Evolutionary conservation across 2,797 vertebrate species (phyloP).

Genomic region (Coluber constrictor): DNA sequence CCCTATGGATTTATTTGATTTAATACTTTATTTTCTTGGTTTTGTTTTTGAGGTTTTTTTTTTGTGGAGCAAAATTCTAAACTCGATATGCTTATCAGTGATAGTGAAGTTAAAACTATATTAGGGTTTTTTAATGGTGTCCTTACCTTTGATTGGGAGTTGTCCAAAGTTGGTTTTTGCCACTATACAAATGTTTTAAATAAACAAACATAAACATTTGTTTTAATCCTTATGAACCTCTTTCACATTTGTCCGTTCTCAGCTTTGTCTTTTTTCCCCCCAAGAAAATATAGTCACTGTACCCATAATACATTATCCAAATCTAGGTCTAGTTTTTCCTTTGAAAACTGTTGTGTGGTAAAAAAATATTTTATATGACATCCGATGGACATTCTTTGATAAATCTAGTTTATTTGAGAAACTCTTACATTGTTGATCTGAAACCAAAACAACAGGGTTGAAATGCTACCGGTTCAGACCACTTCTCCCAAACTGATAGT

Average conservation of each 20-base stretch:
- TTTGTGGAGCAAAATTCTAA: background rate
- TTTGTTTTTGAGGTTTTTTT: background rate
- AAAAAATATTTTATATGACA: background rate
- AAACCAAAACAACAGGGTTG: background rate
- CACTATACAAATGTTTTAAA: background rate
- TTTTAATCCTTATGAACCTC: background rate
- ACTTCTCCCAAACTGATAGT: too few relatives aligned
- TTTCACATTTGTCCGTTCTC: background rate
- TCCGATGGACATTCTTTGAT: background rate
- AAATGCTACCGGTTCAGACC: too few relatives aligned
- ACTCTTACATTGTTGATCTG: background rate
- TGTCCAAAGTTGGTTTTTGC: background rate
- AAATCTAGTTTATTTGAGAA: background rate
- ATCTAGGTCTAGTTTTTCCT: background rate
- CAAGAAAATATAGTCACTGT: background rate
- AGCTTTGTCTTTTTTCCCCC: accelerated
- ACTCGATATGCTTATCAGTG: background rate
- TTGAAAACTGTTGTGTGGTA: background rate
- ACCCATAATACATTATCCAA: background rate
- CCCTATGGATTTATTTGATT: background rate
- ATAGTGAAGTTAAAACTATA: background rate
- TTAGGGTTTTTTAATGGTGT: background rate
- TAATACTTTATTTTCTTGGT: background rate
- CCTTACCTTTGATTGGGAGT: background rate
- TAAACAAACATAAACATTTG: background rate